phyloP scores from a whole-genome alignment of 35 echinoderm and acorn worm species.

The Eucidaris tribuloides region DNA sequence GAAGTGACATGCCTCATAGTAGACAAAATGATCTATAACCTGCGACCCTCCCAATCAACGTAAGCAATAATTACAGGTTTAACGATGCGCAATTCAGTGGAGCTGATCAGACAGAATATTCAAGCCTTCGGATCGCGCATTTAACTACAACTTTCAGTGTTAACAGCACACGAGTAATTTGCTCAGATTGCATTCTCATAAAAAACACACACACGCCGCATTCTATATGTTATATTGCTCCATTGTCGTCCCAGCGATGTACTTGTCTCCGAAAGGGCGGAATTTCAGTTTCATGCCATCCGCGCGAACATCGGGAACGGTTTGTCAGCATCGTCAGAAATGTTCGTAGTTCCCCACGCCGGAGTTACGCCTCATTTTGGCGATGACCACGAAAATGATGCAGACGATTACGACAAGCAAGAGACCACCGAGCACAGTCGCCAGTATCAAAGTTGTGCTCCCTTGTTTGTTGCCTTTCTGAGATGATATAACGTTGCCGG shows the following conservation, averaged over 20 bases:
- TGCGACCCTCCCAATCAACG: no score
- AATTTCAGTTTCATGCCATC: constrained; percentile 28
- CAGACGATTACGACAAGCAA: constrained; percentile 16
- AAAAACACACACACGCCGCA: no score
- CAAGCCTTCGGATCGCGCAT: no score
- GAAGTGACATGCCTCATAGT: no score
- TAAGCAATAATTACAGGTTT: no score
- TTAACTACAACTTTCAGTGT: no score
- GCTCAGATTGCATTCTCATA: no score
- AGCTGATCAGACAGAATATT: no score
- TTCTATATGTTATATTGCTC: constrained; percentile 14
- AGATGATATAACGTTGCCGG: neutral
- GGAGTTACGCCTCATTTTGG: neutral
- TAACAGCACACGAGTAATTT: no score
- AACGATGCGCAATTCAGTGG: no score
- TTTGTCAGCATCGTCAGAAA: constrained; percentile 4
- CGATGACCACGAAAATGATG: neutral
- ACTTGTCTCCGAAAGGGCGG: neutral
- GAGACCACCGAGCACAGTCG: constrained; percentile 7
- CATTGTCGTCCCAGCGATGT: neutral
- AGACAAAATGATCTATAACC: no score
- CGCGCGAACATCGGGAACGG: neutral
- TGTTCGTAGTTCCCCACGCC: neutral
- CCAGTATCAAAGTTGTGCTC: neutral
- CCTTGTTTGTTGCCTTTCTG: neutral